These are phyloP conservation scores for Rhagium mordax DNA, from an alignment of 2,888 invertebrate genomes.

Conservation along the genomic window DNA sequence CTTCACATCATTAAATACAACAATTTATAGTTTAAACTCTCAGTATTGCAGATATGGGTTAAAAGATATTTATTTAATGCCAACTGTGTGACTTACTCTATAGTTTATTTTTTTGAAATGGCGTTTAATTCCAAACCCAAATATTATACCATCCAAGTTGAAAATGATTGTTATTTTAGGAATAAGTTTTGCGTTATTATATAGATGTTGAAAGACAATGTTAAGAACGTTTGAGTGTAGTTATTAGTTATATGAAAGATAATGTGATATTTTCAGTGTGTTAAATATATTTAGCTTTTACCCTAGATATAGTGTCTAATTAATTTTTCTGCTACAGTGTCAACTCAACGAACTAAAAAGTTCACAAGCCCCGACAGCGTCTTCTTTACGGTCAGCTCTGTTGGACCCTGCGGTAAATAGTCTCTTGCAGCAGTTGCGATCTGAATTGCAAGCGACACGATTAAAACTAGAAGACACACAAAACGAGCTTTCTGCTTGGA, in stretches of 20 bases:
- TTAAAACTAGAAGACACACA: slow-evolving; percentile 96
- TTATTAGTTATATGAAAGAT: slow-evolving; percentile 2
- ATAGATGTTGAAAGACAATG: slow-evolving; percentile 34
- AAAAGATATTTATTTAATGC: no score
- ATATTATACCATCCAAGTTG: background rate
- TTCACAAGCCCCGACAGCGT: slow-evolving; percentile 84
- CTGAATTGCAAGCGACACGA: slow-evolving; percentile 91
- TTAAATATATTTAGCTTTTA: background rate
- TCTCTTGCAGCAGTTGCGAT: slow-evolving; percentile 90
- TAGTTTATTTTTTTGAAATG: no score
- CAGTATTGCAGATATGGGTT: no score
- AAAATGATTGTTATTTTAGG: slow-evolving; percentile 5
- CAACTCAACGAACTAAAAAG: slow-evolving; percentile 96
- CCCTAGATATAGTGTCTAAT: slow-evolving; percentile 12
- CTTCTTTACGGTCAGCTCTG: slow-evolving; percentile 85
- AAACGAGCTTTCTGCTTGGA: slow-evolving; percentile 98
- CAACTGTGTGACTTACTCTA: no score
- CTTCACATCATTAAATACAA: no score
- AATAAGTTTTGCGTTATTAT: background rate
- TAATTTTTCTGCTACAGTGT: slow-evolving; percentile 74
- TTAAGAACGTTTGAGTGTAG: slow-evolving; percentile 53
- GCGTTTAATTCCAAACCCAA: no score
- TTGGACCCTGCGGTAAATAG: slow-evolving; percentile 97
- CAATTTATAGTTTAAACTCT: no score
- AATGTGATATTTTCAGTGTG: background rate